Base-by-base conservation (phyloP, 2,113 vertebrate genomes). In the Gallinago media region DNA sequence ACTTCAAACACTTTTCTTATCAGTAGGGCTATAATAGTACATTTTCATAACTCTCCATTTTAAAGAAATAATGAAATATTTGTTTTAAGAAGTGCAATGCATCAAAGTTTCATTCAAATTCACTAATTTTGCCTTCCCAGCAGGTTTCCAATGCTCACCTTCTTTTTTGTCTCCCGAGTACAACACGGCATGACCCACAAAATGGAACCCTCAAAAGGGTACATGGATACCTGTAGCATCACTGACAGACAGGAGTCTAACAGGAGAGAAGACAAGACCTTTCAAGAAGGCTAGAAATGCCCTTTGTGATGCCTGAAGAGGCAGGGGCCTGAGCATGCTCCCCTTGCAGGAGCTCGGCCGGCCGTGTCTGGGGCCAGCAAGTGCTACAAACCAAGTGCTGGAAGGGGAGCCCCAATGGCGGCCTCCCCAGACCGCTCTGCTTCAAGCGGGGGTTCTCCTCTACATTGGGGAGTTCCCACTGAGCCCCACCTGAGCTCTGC, bases 301-400 rank as follows among this genome's bases (percentile, higher is more conserved):
- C 12, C 18, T 20, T 66, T 56, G 46, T 15, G 40, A 56, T 16
- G 7, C 52, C 34, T 54, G 0, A 0, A 88, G 67, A 20, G 26
- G 12, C 54, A 49, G 15, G 26, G 34, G 36, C n/a, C n/a, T 1
- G 1, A 32, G 11, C 14, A 42, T 0, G 0, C 7, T 71, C 8
- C 36, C 36, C 15, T 65, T 44, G 26, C 11, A 92, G 56, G 16
- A 76, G 22, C 36, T 25, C 22, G 32, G 25, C 40, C 31, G 9
- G 40, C 6, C 32, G 25, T 62, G 47, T 16, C 36, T 65, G 26
- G 21, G 31, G 22, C 32, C 31, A 52, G 49, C 40, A 63, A 46
- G 32, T 3, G 32, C 42, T 55, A 5, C 3, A 52, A 66, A 18
- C 10, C 15, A 70, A n/a, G 23, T 15, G 42, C 49, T n/a, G 31